Evolutionary conservation across 1,140 invertebrate genomes (phyloP).

Genomic region (Drosophila ercepeae): DNA sequence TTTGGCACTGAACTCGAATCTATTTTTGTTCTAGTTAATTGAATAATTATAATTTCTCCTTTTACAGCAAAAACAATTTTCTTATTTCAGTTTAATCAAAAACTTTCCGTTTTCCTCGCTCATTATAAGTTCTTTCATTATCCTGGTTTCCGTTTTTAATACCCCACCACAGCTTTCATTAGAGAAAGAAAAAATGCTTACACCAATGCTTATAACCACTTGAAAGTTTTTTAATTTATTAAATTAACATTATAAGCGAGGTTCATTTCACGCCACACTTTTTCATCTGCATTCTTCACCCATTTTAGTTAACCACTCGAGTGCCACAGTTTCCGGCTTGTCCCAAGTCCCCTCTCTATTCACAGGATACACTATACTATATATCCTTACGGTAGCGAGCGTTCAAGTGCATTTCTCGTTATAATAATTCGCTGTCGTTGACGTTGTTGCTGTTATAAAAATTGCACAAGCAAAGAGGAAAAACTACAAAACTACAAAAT

Average conservation of each 20-base stretch:
- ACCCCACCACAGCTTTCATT: neutral
- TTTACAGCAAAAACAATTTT: neutral
- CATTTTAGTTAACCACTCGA: conserved; percentile 24
- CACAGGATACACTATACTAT: conserved; percentile 6
- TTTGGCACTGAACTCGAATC: neutral
- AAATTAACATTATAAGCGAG: conserved; percentile 64
- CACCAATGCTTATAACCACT: conserved; percentile 16
- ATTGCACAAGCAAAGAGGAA: conserved; percentile 37
- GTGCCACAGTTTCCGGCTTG: conserved; percentile 23
- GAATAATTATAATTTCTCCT: neutral
- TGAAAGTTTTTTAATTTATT: conserved; percentile 71
- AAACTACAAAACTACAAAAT: conserved; percentile 53
- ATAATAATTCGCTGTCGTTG: conserved; percentile 55
- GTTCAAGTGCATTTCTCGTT: conserved; percentile 72
- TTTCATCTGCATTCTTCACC: conserved; percentile 7
- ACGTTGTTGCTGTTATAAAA: conserved; percentile 46
- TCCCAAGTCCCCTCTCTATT: neutral
- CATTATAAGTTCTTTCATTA: conserved; percentile 11
- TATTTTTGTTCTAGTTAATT: conserved; percentile 2
- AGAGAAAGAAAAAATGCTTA: conserved; percentile 5
- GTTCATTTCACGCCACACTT: conserved; percentile 45
- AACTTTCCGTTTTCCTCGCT: conserved; percentile 7
- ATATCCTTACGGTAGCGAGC: conserved; percentile 40
- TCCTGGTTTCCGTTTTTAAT: neutral
- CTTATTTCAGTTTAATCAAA: conserved; percentile 11